Conservation (phyloP, 2,113 vertebrate genomes). For the Python bivittatus region DNA sequence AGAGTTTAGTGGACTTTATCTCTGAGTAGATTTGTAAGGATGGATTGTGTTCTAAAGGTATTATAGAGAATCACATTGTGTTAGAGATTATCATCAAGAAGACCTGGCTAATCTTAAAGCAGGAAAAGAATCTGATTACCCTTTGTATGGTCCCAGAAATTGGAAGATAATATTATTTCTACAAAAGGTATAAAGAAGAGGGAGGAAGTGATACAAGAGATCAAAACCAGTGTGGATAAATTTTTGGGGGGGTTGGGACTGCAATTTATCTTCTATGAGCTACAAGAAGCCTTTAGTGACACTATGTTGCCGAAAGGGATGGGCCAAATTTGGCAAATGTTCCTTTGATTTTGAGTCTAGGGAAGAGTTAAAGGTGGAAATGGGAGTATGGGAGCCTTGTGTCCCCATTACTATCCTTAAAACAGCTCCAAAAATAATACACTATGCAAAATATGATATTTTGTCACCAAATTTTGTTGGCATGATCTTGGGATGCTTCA, state of each 20-base stretch:
- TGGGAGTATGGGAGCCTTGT: neutral
- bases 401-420: neutral
- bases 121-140: neutral
- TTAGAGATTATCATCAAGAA: conserved; percentile 27
- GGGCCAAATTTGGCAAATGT: neutral
- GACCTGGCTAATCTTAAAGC: neutral
- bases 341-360: neutral
- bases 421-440: neutral
- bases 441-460: neutral
- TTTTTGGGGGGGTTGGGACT: neutral
- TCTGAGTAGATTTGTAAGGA: neutral
- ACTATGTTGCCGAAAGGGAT: neutral
- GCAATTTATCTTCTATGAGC: neutral
- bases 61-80: conserved; percentile 21
- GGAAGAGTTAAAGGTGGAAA: neutral
- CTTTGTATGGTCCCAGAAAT: neutral
- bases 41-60: neutral
- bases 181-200: conserved; percentile 11
- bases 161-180: conserved; percentile 22
- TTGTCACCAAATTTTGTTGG: neutral
- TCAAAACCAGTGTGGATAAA: neutral
- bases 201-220: neutral
- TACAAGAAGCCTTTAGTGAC: neutral
- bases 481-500: neutral
- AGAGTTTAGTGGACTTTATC: neutral